Evolutionary conservation across 35 echinoderm and acorn worm species (phyloP).

Genomic region (Apostichopus parvimensis): DNA sequence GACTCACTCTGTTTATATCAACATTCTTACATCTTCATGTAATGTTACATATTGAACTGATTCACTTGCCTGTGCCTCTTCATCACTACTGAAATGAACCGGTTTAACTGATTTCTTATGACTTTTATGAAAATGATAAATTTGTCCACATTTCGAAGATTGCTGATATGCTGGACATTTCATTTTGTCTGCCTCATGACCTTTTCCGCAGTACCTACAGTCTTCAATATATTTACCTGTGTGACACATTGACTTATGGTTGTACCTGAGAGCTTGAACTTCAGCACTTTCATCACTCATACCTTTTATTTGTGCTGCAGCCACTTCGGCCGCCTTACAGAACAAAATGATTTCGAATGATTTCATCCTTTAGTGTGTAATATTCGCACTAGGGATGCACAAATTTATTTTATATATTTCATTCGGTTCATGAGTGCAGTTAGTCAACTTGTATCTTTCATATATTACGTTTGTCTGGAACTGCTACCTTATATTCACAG

Average conservation of each 20-base stretch:
- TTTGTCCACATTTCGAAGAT: background rate
- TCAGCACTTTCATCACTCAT: background rate
- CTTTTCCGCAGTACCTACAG: background rate
- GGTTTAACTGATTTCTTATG: background rate
- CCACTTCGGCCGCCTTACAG: conserved; percentile 37
- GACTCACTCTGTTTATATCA: too few relatives aligned
- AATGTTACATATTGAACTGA: too few relatives aligned
- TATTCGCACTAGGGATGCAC: conserved; percentile 71
- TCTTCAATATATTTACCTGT: background rate
- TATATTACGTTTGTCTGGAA: conserved; percentile 60
- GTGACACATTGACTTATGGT: background rate
- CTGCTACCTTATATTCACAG: too few relatives aligned
- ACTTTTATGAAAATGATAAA: too few relatives aligned
- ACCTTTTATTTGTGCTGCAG: conserved; percentile 47
- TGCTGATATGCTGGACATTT: conserved; percentile 52
- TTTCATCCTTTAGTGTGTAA: conserved; percentile 58
- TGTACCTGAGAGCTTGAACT: background rate
- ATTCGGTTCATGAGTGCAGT: conserved; percentile 29
- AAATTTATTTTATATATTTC: conserved; percentile 34
- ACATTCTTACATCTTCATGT: too few relatives aligned
- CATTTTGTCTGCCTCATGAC: background rate
- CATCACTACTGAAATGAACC: too few relatives aligned
- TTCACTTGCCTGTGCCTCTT: too few relatives aligned
- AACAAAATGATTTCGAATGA: conserved; percentile 64
- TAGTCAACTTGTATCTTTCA: conserved; percentile 56